Evolutionary conservation across 2,888 invertebrate species (phyloP).

Genomic region (Asteroscopus sphinx): DNA sequence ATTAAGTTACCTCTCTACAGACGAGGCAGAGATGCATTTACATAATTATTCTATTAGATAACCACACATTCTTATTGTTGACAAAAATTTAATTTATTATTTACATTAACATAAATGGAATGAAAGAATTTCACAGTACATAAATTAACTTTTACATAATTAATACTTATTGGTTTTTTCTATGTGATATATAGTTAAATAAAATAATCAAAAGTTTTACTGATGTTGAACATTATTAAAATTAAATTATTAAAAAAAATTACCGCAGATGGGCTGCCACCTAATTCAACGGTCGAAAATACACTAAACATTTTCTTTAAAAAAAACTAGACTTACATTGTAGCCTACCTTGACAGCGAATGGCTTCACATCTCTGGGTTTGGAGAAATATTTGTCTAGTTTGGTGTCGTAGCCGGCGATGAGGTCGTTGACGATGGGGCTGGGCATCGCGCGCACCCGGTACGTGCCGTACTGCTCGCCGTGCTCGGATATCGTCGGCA

Average conservation of each 20-base stretch:
- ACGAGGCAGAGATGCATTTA: conserved; percentile 27
- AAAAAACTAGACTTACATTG: conserved; percentile 64
- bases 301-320: neutral
- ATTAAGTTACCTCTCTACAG: conserved; percentile 17
- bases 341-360: conserved; percentile 81
- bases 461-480: conserved; percentile 82
- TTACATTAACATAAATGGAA: conserved; percentile 42
- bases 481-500: conserved; percentile 85
- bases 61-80: conserved; percentile 35
- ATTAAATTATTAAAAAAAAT: neutral
- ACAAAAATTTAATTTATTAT: conserved; percentile 32
- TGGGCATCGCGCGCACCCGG: conserved; percentile 69
- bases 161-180: conserved; percentile 27
- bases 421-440: conserved; percentile 65
- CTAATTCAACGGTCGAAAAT: neutral
- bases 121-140: conserved; percentile 52
- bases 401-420: conserved; percentile 77
- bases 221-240: conserved; percentile 1
- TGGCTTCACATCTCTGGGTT: conserved; percentile 77
- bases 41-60: conserved; percentile 47
- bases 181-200: conserved; percentile 29
- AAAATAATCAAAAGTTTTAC: conserved; percentile 10
- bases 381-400: conserved; percentile 83
- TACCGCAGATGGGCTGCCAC: neutral
- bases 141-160: conserved; percentile 49